These are phyloP conservation scores for Cercopithecus mona DNA, from an alignment of 2,113 vertebrate genomes.

Conservation along the genomic window DNA sequence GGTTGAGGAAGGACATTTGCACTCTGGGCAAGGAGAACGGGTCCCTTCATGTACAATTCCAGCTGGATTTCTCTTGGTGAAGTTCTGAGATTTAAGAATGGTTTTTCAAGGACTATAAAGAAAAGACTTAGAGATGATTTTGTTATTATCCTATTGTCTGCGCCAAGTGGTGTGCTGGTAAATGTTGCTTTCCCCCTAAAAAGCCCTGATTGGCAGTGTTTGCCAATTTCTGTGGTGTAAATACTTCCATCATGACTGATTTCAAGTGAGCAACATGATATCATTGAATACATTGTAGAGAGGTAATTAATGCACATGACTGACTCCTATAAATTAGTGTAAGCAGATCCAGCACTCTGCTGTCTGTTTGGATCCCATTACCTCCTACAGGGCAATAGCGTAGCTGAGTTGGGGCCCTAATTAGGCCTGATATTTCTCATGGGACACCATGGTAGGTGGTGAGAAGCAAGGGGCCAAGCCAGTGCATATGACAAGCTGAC, in stretches of 20 bases:
- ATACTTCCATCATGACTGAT: not conserved
- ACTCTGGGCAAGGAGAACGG: not conserved
- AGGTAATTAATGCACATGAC: rapidly evolving
- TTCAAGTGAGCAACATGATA: not conserved
- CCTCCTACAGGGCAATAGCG: not conserved
- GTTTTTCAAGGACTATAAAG: not conserved
- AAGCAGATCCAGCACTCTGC: not conserved
- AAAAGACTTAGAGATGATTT: constrained; percentile 2
- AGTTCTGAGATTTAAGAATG: not conserved
- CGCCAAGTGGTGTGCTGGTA: not conserved
- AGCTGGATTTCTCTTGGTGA: not conserved
- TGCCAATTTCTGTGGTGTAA: constrained; percentile 48
- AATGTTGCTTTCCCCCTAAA: not conserved
- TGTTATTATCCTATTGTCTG: not conserved
- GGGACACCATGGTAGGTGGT: not conserved
- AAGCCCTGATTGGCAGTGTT: not conserved
- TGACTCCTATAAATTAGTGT: no score
- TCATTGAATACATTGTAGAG: not conserved
- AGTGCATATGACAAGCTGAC: not conserved
- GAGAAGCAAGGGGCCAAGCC: not conserved
- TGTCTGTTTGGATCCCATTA: not conserved
- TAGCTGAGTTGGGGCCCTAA: not conserved
- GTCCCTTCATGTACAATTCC: not conserved
- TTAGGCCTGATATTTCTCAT: not conserved
- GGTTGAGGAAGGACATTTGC: not conserved